These are phyloP conservation scores for Sinocyclocheilus rhinocerous DNA, from an alignment of 2,113 vertebrate species.

Conservation along the genomic window DNA sequence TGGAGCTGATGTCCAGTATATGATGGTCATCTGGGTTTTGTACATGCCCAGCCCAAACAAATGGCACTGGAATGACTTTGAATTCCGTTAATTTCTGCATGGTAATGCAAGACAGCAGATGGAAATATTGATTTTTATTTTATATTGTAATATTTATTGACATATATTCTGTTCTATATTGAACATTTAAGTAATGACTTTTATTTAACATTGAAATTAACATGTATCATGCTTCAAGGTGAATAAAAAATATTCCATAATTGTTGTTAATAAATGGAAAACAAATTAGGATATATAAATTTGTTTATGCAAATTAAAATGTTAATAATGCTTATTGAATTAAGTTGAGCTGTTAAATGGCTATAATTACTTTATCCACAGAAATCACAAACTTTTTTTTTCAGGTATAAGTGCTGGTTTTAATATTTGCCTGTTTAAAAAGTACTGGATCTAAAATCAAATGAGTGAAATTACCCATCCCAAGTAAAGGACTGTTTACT, in stretches of 20 bases:
- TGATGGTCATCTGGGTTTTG: constrained; percentile 66
- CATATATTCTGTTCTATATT: neutral
- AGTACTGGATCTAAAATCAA: neutral
- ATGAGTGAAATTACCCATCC: no score
- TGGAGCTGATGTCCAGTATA: constrained; percentile 56
- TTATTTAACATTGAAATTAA: neutral
- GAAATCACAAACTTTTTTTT: neutral
- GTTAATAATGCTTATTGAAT: neutral
- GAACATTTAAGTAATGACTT: no score
- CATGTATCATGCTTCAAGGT: neutral
- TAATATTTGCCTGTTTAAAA: neutral
- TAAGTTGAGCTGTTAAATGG: neutral
- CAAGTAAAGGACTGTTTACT: constrained; percentile 26
- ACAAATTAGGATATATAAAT: neutral
- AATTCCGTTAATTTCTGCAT: constrained; percentile 70
- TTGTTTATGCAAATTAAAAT: neutral
- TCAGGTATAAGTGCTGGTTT: neutral
- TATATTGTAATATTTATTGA: neutral
- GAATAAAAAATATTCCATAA: neutral
- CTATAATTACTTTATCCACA: neutral
- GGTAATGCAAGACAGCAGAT: constrained; percentile 52
- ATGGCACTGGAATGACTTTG: constrained; percentile 67
- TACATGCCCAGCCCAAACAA: constrained; percentile 68
- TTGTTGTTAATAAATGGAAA: neutral
- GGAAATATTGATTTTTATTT: no score